Evolutionary conservation across 2,113 vertebrate species (phyloP), one percentile per base, ranked within the genome.

Genomic region (Ploceus nigricollis): DNA sequence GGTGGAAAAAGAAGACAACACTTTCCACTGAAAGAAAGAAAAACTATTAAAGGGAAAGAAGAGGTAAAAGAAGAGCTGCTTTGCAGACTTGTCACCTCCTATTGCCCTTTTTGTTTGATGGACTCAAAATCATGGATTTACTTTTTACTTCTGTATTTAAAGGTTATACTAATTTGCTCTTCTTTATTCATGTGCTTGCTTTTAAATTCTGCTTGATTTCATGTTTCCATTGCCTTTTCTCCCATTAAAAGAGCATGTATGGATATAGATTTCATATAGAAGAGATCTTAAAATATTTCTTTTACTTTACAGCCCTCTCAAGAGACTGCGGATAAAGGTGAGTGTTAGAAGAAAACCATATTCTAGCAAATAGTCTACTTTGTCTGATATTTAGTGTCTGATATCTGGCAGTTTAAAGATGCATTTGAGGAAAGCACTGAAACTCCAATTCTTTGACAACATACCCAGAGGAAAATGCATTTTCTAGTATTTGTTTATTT

Each of bases 1-100:
- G 47, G 54, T 89, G 64, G 90, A 72, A 95, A 94, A 89, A 68
- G 39, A 82, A 75, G 39, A 35, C 71, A 90, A 88, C 28, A 8
- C 19, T 96, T 96, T 93, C 83, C 89, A 87, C 68, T 81, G 60
- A 90, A 90, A 77, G 57, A 35, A 92, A 87, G 27, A 71, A 84
- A 93, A 94, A 47, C 15, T 70, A n/a, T 56, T 87, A 44, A 68
- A 94, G 48, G 10, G 24, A 83, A 80, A 89, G 28, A 51, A 80
- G 31, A 90, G 30, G 66, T 82, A 71, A 83, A 90, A 85, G 40
- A 81, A 79, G 30, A 83, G 14, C 15, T 89, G 23, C 60, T 93
- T 63, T 89, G 21, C 58, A 86, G 58, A 45, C 68, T 63, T 86
- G 45, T 69, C 58, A 56, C 31, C 92, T 89, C 72, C 83, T 87